phyloP scores from a whole-genome alignment of 2,113 vertebrate species.

The Myotis brandtii region DNA sequence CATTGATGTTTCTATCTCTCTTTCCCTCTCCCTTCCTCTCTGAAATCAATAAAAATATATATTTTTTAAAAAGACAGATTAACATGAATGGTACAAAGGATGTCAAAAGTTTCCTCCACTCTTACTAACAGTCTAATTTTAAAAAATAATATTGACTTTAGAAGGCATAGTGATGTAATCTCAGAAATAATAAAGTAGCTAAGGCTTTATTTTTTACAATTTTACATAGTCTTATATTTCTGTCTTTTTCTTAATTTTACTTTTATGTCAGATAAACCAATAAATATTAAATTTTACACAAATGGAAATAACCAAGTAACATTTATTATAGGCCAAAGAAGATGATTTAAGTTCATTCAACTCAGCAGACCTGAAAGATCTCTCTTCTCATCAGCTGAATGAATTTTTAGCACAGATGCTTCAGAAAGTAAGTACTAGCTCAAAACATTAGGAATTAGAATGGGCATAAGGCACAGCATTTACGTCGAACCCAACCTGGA shows the following conservation, averaged over 20 bases:
- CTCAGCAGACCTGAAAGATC: slow-evolving; percentile 88
- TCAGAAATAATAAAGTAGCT: slow-evolving; percentile 18
- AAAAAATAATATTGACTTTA: neutral
- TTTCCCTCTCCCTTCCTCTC: no score
- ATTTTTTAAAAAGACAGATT: neutral
- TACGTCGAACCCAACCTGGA: neutral
- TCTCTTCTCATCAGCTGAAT: slow-evolving; percentile 94
- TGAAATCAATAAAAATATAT: no score
- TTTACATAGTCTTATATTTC: neutral
- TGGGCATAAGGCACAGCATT: neutral
- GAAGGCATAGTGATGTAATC: neutral
- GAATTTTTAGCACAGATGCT: slow-evolving; percentile 95
- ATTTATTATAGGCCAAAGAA: slow-evolving; percentile 89
- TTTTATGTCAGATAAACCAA: neutral
- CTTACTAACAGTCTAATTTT: neutral
- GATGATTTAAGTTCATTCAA: slow-evolving; percentile 90
- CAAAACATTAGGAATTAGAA: neutral
- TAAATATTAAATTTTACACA: neutral
- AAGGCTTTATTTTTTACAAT: slow-evolving; percentile 2
- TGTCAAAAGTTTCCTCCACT: neutral
- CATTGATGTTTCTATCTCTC: no score
- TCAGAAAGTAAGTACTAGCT: slow-evolving; percentile 87
- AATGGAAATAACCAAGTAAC: slow-evolving; percentile 42
- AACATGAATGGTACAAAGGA: neutral
- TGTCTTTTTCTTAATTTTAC: slow-evolving; percentile 18